phyloP scores from a whole-genome alignment of 2,888 invertebrate species.

The Apamea monoglypha region DNA sequence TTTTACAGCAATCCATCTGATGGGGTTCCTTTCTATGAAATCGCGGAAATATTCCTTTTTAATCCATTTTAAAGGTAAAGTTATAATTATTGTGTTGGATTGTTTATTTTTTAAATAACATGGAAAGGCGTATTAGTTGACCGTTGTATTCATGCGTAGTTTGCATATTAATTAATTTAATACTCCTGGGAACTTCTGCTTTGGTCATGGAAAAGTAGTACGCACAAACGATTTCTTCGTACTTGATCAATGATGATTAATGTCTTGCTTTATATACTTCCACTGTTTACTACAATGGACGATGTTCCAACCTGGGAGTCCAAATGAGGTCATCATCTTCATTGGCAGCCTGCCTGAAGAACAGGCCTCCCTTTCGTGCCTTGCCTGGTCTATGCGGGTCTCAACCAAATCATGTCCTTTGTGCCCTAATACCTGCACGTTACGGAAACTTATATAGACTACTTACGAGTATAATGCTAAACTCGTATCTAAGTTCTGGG shows the following conservation, averaged over 20 bases:
- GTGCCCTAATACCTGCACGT: neutral
- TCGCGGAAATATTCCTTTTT: conserved; percentile 42
- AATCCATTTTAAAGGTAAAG: conserved; percentile 28
- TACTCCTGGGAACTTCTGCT: conserved; percentile 26
- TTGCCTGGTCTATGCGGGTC: neutral
- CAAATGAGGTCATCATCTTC: neutral
- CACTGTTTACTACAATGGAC: neutral
- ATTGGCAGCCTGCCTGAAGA: neutral
- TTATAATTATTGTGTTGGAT: conserved; percentile 15
- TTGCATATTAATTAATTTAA: conserved; percentile 13
- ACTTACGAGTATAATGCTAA: neutral
- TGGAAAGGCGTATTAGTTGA: conserved; percentile 15
- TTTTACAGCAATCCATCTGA: conserved; percentile 54
- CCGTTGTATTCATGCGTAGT: conserved; percentile 9
- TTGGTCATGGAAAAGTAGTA: conserved; percentile 24
- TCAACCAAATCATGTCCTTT: neutral
- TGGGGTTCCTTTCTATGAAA: conserved; percentile 20
- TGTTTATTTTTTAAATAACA: conserved; percentile 21
- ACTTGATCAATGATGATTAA: conserved; percentile 6
- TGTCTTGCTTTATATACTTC: neutral
- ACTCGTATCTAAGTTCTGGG: neutral
- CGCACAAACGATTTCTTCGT: conserved; percentile 19
- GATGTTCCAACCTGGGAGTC: neutral
- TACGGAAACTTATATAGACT: neutral
- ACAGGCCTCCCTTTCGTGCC: neutral